phyloP scores from a whole-genome alignment of 2,113 vertebrate genomes.

The Upupa epops region DNA sequence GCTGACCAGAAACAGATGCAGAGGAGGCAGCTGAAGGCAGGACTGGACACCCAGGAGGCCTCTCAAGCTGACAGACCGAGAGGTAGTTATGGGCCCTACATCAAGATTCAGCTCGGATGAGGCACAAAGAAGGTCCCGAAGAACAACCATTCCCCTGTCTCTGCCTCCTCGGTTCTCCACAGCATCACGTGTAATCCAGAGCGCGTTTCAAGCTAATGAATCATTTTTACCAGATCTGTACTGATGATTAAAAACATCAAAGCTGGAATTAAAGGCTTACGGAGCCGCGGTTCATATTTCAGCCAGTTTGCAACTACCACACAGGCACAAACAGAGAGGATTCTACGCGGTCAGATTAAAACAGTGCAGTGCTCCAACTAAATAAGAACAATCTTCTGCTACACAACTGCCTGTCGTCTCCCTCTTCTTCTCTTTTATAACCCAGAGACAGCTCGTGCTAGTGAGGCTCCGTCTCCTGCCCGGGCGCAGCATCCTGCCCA shows the following conservation, averaged over 20 bases:
- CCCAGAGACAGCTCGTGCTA: background rate
- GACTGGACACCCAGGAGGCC: background rate
- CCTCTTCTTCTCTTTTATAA: background rate
- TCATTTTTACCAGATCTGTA: constrained; percentile 45
- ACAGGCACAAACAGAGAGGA: constrained; percentile 14
- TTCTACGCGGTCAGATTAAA: background rate
- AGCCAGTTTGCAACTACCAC: constrained; percentile 13
- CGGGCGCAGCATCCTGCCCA: background rate
- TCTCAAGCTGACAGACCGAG: background rate
- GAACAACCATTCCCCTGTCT: background rate
- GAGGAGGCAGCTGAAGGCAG: background rate
- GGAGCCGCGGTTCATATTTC: constrained; percentile 20
- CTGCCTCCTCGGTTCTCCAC: background rate
- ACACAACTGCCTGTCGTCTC: background rate
- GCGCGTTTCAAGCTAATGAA: constrained; percentile 39
- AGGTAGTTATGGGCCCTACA: background rate
- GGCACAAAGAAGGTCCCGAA: background rate
- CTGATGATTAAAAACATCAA: constrained; percentile 66
- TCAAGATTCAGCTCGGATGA: background rate
- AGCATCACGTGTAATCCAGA: background rate
- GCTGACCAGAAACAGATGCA: background rate
- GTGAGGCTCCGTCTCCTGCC: background rate
- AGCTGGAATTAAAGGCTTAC: constrained; percentile 67
- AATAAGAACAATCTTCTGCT: background rate
- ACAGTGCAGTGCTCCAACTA: background rate